phyloP scores from a whole-genome alignment of 2,797 vertebrate genomes.

The Paguma larvata region DNA sequence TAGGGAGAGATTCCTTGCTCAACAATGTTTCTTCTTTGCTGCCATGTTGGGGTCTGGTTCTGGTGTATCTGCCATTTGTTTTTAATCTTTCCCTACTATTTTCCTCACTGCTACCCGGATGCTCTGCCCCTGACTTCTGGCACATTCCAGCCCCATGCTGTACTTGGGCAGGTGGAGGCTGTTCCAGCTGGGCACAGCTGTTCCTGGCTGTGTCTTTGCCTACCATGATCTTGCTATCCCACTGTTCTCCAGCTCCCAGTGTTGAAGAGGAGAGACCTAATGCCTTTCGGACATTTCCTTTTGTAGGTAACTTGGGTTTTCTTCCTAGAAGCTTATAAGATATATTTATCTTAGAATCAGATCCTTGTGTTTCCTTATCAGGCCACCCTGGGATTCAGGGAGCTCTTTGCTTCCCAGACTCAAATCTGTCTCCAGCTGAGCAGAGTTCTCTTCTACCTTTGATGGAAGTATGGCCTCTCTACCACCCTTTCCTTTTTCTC shows the following conservation, averaged over 20 bases:
- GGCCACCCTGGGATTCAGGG: not conserved
- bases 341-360: not conserved
- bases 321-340: not conserved
- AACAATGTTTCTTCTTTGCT: not conserved
- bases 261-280: not conserved
- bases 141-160: not conserved
- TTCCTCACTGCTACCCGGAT: not conserved
- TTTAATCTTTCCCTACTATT: not conserved
- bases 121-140: not conserved
- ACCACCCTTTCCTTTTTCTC: not conserved
- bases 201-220: not conserved
- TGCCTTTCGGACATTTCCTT: not conserved
- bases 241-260: not conserved
- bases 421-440: not conserved
- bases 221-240: not conserved
- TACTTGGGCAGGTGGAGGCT: not conserved
- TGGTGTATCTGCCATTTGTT: not conserved
- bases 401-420: not conserved
- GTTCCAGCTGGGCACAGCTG: not conserved
- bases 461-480: fast-evolving
- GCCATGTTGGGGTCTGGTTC: not conserved
- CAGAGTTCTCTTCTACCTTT: fast-evolving
- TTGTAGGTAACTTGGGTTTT: not conserved
- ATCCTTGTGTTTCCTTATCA: fast-evolving
- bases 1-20: not conserved